phyloP scores from a whole-genome alignment of 2,888 invertebrate genomes.

The Adineta ricciae region DNA sequence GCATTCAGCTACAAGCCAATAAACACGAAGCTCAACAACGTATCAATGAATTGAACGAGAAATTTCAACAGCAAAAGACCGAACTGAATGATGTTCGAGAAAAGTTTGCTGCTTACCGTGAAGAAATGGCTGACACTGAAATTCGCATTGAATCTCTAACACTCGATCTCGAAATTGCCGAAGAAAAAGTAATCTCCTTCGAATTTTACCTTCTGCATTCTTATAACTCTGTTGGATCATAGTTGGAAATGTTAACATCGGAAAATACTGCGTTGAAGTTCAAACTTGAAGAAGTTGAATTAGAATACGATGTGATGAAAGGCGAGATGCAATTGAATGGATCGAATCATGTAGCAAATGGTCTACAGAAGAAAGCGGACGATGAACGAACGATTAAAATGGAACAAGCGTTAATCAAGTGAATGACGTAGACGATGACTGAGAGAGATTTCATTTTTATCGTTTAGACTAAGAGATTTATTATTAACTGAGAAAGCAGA shows the following conservation, averaged over 20 bases:
- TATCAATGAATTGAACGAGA: slow-evolving; percentile 72
- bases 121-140: slow-evolving; percentile 81
- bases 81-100: slow-evolving; percentile 80
- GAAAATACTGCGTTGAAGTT: slow-evolving; percentile 23
- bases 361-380: slow-evolving; percentile 77
- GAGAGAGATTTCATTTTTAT: slow-evolving; percentile 2
- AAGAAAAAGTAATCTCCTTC: slow-evolving; percentile 61
- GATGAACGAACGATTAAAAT: slow-evolving; percentile 85
- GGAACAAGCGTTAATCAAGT: slow-evolving; percentile 77
- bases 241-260: slow-evolving; percentile 25
- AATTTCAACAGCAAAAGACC: slow-evolving; percentile 56
- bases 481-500: slow-evolving; percentile 87
- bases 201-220: not conserved
- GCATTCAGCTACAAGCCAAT: slow-evolving; percentile 66
- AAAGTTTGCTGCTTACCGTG: slow-evolving; percentile 73
- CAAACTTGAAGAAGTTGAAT: slow-evolving; percentile 27
- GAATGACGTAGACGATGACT: slow-evolving; percentile 1
- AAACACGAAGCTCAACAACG: slow-evolving; percentile 84
- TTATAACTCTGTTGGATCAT: not conserved
- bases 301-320: slow-evolving; percentile 31
- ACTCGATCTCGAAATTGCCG: slow-evolving; percentile 96
- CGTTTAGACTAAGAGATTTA: slow-evolving; percentile 69
- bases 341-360: slow-evolving; percentile 48
- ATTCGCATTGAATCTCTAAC: slow-evolving; percentile 95
- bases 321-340: slow-evolving; percentile 33